Evolutionary conservation across 2,113 vertebrate species (phyloP).

Genomic region (Pipa parva): DNA sequence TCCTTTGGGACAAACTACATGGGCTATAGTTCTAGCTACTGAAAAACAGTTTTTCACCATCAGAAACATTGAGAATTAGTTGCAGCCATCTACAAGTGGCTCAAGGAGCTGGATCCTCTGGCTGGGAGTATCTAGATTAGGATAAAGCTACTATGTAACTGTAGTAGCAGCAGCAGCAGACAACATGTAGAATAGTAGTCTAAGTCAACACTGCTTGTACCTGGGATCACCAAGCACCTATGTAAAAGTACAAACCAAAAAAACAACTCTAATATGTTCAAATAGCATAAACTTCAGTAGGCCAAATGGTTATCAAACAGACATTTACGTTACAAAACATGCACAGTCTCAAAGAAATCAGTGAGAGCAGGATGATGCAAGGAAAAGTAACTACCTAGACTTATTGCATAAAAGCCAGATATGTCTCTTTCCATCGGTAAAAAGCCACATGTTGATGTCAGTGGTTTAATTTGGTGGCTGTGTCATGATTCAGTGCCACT

Average conservation of each 20-base stretch:
- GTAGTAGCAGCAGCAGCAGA: background rate
- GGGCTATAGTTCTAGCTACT: too few relatives aligned
- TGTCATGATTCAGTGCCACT: background rate
- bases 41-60: too few relatives aligned
- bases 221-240: too few relatives aligned
- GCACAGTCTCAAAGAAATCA: background rate
- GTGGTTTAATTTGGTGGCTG: background rate
- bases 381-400: background rate
- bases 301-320: background rate
- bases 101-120: too few relatives aligned
- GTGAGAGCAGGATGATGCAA: too few relatives aligned
- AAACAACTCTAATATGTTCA: background rate
- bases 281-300: background rate
- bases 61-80: too few relatives aligned
- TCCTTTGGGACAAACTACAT: too few relatives aligned
- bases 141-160: background rate
- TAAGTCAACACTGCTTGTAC: too few relatives aligned
- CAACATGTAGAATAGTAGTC: background rate
- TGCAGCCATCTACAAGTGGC: too few relatives aligned
- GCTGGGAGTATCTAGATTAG: too few relatives aligned
- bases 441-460: background rate
- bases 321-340: constrained; percentile 6
- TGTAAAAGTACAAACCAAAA: background rate
- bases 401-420: background rate
- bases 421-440: background rate